Evolutionary conservation across 2,888 invertebrate genomes (phyloP).

Genomic region (Pecten maximus): DNA sequence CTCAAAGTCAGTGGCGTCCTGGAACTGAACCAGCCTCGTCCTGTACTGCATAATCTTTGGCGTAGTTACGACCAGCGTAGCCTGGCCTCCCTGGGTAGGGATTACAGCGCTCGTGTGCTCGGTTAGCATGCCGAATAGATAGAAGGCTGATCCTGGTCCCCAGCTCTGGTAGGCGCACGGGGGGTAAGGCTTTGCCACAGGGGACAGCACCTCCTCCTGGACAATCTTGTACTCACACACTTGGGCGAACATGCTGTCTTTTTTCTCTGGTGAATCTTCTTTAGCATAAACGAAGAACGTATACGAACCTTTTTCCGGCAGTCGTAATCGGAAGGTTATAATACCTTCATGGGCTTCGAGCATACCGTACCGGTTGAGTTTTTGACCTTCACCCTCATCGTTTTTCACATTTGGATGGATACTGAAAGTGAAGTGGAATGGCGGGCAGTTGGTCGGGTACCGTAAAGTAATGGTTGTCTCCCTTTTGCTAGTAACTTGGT

Average conservation of each 20-base stretch:
- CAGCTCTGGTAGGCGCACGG: slow-evolving; percentile 69
- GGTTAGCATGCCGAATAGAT: slow-evolving; percentile 64
- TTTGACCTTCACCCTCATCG: slow-evolving; percentile 64
- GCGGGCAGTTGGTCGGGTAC: slow-evolving; percentile 61
- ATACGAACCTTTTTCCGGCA: slow-evolving; percentile 63
- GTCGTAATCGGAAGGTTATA: slow-evolving; percentile 60
- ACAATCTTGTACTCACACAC: slow-evolving; percentile 66
- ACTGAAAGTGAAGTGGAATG: slow-evolving; percentile 65
- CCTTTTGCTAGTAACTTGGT: slow-evolving; percentile 59
- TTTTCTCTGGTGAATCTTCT: slow-evolving; percentile 64
- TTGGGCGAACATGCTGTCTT: slow-evolving; percentile 66
- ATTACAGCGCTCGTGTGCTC: slow-evolving; percentile 60
- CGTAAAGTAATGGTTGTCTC: slow-evolving; percentile 64
- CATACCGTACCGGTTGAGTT: slow-evolving; percentile 65
- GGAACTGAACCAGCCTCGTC: slow-evolving; percentile 61
- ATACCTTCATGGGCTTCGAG: slow-evolving; percentile 62
- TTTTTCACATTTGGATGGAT: slow-evolving; percentile 53
- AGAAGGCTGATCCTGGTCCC: slow-evolving; percentile 67
- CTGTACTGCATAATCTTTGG: slow-evolving; percentile 66
- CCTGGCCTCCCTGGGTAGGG: slow-evolving; percentile 60
- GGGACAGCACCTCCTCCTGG: slow-evolving; percentile 60
- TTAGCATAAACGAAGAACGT: slow-evolving; percentile 65
- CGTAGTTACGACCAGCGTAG: slow-evolving; percentile 62
- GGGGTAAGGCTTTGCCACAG: slow-evolving; percentile 61
- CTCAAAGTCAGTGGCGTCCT: slow-evolving; percentile 56